Evolutionary conservation across 2,113 vertebrate species (phyloP).

Genomic region (Himantopus leucocephalus): DNA sequence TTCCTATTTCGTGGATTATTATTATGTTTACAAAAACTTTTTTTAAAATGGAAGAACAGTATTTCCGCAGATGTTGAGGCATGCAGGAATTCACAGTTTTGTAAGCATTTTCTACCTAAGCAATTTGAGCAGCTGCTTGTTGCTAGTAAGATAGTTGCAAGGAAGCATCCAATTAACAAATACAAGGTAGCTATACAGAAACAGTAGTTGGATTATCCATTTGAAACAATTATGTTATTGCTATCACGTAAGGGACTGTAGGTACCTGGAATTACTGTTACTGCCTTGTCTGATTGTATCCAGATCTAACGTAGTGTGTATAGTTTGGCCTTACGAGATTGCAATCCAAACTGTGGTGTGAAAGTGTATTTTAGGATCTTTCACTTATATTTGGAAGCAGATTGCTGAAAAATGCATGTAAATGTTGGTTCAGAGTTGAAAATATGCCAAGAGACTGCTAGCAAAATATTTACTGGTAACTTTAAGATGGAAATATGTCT

Average conservation of each 20-base stretch:
- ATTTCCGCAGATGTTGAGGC: not conserved
- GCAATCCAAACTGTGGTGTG: not conserved
- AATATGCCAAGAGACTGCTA: slow-evolving; percentile 33
- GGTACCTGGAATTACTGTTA: not conserved
- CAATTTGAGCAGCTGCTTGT: not conserved
- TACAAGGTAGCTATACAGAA: not conserved
- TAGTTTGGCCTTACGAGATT: not conserved
- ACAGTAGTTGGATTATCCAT: not conserved
- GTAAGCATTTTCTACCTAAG: not conserved
- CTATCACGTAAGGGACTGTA: not conserved
- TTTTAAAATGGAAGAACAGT: not conserved
- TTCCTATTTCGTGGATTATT: not conserved
- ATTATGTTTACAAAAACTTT: not conserved
- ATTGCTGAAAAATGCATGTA: slow-evolving; percentile 31
- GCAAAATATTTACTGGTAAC: slow-evolving; percentile 68
- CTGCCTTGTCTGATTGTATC: not conserved
- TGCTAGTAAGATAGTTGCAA: not conserved
- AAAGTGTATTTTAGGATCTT: slow-evolving; percentile 23
- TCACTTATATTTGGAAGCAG: not conserved
- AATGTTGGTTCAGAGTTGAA: slow-evolving; percentile 42
- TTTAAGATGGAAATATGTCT: slow-evolving; percentile 60
- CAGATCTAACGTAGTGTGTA: not conserved
- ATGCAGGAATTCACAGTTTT: not conserved
- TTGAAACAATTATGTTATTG: not conserved
- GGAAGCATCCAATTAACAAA: not conserved